Evolutionary conservation across 1,140 invertebrate genomes (phyloP).

Genomic region (Anthonomus grandis): DNA sequence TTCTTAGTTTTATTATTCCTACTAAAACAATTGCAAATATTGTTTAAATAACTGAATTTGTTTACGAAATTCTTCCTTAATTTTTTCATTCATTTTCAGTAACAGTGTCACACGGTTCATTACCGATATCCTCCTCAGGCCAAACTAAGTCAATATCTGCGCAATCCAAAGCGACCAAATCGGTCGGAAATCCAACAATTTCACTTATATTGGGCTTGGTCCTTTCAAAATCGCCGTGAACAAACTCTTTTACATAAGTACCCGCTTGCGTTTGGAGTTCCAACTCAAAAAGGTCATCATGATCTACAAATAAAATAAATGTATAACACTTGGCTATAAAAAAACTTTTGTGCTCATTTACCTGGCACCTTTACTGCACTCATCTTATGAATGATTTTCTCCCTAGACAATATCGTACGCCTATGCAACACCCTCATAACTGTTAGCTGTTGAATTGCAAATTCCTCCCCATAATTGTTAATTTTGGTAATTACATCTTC

Average conservation of each 20-base stretch:
- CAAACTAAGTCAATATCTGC: constrained; percentile 64
- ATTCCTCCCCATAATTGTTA: constrained; percentile 23
- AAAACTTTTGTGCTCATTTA: constrained; percentile 23
- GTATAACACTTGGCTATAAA: background rate
- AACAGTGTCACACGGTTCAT: too few species aligned
- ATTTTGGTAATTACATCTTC: constrained; percentile 54
- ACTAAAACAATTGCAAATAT: too few species aligned
- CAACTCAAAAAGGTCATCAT: constrained; percentile 61
- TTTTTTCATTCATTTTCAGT: too few species aligned
- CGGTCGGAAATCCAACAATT: constrained; percentile 64
- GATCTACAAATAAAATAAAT: constrained; percentile 41
- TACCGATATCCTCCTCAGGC: constrained; percentile 55
- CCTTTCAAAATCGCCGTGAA: constrained; percentile 91
- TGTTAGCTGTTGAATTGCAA: constrained; percentile 65
- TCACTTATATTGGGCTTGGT: constrained; percentile 67
- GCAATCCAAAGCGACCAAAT: constrained; percentile 70
- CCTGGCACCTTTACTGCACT: constrained; percentile 50
- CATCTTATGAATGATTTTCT: constrained; percentile 62
- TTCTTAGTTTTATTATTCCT: too few species aligned
- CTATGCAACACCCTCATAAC: constrained; percentile 83
- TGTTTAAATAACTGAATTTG: too few species aligned
- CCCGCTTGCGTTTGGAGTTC: constrained; percentile 84
- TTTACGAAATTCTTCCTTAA: too few species aligned
- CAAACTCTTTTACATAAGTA: constrained; percentile 96
- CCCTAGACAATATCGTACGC: constrained; percentile 64